phyloP scores from a whole-genome alignment of 2,888 invertebrate species.

The Dynastes grantii region DNA sequence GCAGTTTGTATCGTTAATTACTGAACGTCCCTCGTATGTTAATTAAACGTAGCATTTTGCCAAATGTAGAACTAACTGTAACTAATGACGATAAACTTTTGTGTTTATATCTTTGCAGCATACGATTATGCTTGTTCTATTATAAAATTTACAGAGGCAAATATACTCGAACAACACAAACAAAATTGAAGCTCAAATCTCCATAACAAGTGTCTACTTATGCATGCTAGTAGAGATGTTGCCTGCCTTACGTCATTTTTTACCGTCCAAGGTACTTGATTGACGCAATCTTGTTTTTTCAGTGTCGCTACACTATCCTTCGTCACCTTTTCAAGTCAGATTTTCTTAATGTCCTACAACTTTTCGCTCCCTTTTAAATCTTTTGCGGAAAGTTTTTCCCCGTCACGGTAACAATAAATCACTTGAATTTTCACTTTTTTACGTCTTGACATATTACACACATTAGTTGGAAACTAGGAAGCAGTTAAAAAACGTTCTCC shows the following conservation, averaged over 20 bases:
- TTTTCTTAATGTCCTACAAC: constrained; percentile 41
- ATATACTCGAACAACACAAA: too few relatives aligned
- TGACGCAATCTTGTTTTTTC: constrained; percentile 19
- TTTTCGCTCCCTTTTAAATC: constrained; percentile 32
- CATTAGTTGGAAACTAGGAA: constrained; percentile 47
- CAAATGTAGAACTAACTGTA: too few relatives aligned
- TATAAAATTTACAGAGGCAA: too few relatives aligned
- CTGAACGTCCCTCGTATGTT: too few relatives aligned
- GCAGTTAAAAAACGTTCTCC: constrained; percentile 36
- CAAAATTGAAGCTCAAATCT: too few relatives aligned
- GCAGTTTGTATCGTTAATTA: too few relatives aligned
- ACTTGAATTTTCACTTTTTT: constrained; percentile 44
- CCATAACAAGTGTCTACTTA: too few relatives aligned
- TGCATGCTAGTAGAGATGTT: too few relatives aligned
- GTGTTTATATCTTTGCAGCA: too few relatives aligned
- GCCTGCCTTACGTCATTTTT: neutral
- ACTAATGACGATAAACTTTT: too few relatives aligned
- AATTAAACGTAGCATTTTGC: too few relatives aligned
- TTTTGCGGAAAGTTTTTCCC: constrained; percentile 42
- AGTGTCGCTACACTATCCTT: constrained; percentile 13
- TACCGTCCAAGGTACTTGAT: neutral
- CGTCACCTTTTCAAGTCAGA: constrained; percentile 43
- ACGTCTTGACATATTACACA: constrained; percentile 43
- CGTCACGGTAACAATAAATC: constrained; percentile 40
- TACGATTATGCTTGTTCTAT: too few relatives aligned